phyloP scores from a whole-genome alignment of 2,888 invertebrate genomes.

The Dryadula phaetusa region DNA sequence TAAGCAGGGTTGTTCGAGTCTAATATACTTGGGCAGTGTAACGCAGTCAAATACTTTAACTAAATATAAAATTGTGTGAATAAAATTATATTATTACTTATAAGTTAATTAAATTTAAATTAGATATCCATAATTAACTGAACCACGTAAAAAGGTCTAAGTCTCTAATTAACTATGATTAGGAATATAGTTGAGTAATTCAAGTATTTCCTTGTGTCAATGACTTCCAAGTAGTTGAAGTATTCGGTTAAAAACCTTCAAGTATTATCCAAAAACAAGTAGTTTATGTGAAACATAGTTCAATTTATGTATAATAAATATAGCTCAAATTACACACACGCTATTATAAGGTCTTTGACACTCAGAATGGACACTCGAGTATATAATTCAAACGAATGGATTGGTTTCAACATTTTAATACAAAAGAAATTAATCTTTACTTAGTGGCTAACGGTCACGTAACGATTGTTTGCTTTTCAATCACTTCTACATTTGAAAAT shows the following conservation, averaged over 20 bases:
- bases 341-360: slow-evolving; percentile 12
- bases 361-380: slow-evolving; percentile 1
- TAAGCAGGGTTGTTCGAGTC: no score
- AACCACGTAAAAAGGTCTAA: background rate
- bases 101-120: background rate
- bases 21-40: no score
- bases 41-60: no score
- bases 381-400: slow-evolving; percentile 1
- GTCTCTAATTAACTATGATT: background rate
- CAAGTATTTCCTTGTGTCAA: background rate
- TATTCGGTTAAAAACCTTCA: background rate
- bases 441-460: slow-evolving; percentile 1
- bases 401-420: slow-evolving; percentile 19
- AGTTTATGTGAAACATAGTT: background rate
- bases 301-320: background rate
- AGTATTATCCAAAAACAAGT: no score
- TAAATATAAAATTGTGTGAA: no score
- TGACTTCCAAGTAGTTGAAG: background rate
- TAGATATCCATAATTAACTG: background rate
- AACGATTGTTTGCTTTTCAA: background rate
- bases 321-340: background rate
- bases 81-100: background rate
- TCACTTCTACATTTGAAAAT: background rate
- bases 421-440: slow-evolving; percentile 23
- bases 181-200: no score